phyloP scores from a whole-genome alignment of 2,888 invertebrate species.

The Scrobipalpa atriplicella region DNA sequence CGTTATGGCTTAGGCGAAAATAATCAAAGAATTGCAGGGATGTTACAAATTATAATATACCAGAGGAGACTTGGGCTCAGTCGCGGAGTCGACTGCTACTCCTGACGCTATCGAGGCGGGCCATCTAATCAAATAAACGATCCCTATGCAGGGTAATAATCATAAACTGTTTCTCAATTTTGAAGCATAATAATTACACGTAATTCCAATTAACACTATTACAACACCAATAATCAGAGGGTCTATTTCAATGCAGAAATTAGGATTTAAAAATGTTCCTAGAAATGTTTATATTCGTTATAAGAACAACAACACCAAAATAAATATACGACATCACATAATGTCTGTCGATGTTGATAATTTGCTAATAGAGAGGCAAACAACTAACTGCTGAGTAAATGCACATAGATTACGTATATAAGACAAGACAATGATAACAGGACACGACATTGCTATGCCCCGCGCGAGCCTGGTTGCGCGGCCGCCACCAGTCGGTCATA shows the following conservation, averaged over 20 bases:
- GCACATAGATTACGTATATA: slow-evolving; percentile 77
- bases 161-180: slow-evolving; percentile 54
- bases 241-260: slow-evolving; percentile 78
- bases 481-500: slow-evolving; percentile 45
- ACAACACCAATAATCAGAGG: slow-evolving; percentile 79
- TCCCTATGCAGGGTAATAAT: slow-evolving; percentile 68
- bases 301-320: slow-evolving; percentile 78
- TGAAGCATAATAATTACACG: slow-evolving; percentile 65
- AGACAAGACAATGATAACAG: slow-evolving; percentile 79
- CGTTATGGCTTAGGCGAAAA: slow-evolving; percentile 51
- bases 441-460: slow-evolving; percentile 75
- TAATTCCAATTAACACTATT: slow-evolving; percentile 66
- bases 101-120: slow-evolving; percentile 76
- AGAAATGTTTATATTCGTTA: slow-evolving; percentile 58
- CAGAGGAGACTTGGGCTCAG: slow-evolving; percentile 61
- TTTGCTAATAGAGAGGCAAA: slow-evolving; percentile 79
- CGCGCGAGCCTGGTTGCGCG: slow-evolving; percentile 46
- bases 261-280: slow-evolving; percentile 74
- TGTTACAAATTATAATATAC: slow-evolving; percentile 61
- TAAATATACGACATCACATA: slow-evolving; percentile 74
- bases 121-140: slow-evolving; percentile 70
- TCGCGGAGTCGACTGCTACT: slow-evolving; percentile 68
- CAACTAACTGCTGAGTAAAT: slow-evolving; percentile 79
- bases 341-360: slow-evolving; percentile 69
- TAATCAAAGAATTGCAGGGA: slow-evolving; percentile 52